Base-by-base conservation (phyloP, 2,113 vertebrate genomes). In the Gobius niger region DNA sequence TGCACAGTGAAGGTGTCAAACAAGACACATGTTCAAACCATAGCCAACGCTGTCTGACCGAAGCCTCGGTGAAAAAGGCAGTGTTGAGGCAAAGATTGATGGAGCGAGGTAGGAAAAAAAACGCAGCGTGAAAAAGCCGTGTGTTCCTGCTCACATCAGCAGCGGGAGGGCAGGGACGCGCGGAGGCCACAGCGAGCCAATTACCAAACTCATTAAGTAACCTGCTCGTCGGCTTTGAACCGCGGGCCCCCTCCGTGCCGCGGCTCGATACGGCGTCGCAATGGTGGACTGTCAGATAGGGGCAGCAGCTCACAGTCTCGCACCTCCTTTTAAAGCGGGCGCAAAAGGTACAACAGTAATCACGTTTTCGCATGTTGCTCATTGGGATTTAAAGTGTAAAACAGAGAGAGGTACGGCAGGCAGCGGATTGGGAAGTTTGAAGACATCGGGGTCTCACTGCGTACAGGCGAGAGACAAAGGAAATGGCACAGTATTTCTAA, bases 181-280 rank as follows among this genome's bases (percentile, higher is more conserved):
- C 73, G 13, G 63, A 87, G 86, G 78, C 80, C 75, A 77, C 84
- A 78, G 88, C 87, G 66, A 91, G 88, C 84, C 90, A 92, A 91
- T 92, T 92, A 93, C 88, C 78, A 85, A 93, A 92, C 80, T 90
- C 91, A 91, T 92, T 92, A 91, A 90, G 87, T 85, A 88, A 87
- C 79, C 87, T 76, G 83, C 89, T 82, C 80, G 68, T 72, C 64
- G 63, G 81, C 88, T 91, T 88, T 87, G 88, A 93, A 87, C 83
- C 68, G 70, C 80, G 76, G 76, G 73, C 68, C 57, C 46, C 76
- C 76, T 71, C 76, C 47, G 63, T 80, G 87, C 89, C 81, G 44
- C 65, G 75, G 72, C 77, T 75, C 76, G 68, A 82, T 88, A 82
- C 85, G 68, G 78, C 42, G 60, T 67, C 9, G 14, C 76, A 47